phyloP scores from a whole-genome alignment of 2,888 invertebrate species.

The Hermaeophaga mercurialis region DNA sequence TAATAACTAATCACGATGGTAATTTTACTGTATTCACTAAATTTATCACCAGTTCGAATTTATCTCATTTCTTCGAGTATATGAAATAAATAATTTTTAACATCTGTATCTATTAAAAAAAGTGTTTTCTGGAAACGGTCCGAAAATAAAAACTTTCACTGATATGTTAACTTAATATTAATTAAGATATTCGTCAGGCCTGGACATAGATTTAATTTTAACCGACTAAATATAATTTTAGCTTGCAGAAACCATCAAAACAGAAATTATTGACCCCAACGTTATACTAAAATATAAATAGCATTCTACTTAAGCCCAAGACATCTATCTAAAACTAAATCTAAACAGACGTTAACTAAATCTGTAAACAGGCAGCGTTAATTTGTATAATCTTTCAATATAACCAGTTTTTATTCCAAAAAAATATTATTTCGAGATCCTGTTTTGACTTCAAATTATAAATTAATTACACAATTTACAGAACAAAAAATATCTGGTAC shows the following conservation, averaged over 20 bases:
- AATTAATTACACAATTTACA: not conserved
- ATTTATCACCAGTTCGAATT: too few species aligned
- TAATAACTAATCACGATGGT: too few species aligned
- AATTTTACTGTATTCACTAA: too few species aligned
- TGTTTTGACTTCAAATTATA: not conserved
- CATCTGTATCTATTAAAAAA: too few species aligned
- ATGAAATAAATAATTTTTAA: too few species aligned
- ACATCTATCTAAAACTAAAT: not conserved
- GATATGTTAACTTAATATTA: too few species aligned
- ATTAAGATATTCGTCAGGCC: too few species aligned
- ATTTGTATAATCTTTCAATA: constrained; percentile 1
- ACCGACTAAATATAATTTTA: not conserved
- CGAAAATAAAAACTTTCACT: too few species aligned
- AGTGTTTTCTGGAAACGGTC: too few species aligned
- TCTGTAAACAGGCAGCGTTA: not conserved
- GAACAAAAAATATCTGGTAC: not conserved
- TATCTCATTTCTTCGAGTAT: too few species aligned
- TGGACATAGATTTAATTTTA: not conserved
- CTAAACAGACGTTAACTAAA: not conserved
- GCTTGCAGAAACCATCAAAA: not conserved
- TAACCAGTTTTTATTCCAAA: not conserved
- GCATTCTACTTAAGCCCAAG: not conserved
- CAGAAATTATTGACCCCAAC: constrained; percentile 2
- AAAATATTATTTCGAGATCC: not conserved
- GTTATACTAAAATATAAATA: not conserved